Percentiles rank a stretch among this genome's conserved stretches.
Conservation (phyloP, 2,797 vertebrate species). For the Chloroceryle amazona region DNA sequence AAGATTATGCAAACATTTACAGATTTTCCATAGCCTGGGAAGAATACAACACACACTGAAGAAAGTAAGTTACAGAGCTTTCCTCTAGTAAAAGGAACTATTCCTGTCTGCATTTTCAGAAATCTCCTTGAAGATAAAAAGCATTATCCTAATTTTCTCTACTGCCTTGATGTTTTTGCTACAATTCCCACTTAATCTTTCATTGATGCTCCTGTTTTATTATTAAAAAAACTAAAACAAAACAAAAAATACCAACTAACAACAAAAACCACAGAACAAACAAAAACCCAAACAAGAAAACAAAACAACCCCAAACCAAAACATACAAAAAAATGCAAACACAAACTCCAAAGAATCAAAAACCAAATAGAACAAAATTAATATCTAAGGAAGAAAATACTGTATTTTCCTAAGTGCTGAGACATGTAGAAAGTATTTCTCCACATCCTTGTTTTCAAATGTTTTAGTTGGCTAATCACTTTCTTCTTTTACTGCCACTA, state of each 20-base stretch:
- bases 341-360: not conserved
- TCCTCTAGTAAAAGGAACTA: not conserved
- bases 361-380: not conserved
- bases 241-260: not conserved
- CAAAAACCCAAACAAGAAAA: not conserved
- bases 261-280: too few relatives aligned
- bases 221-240: not conserved
- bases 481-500: not conserved
- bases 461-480: not conserved
- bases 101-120: not conserved
- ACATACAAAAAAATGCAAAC: too few relatives aligned
- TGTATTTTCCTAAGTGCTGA: not conserved
- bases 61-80: not conserved
- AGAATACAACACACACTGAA: not conserved
- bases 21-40: not conserved
- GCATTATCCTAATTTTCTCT: not conserved
- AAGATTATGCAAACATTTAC: not conserved
- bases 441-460: not conserved
- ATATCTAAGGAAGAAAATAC: not conserved
- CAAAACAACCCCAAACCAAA: too few relatives aligned
- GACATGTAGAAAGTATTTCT: not conserved
- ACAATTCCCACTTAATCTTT: not conserved
- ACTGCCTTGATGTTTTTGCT: not conserved
- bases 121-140: not conserved
- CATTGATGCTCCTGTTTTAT: not conserved